phyloP scores from a whole-genome alignment of 1,140 invertebrate genomes.

The Zaprionus africanus region DNA sequence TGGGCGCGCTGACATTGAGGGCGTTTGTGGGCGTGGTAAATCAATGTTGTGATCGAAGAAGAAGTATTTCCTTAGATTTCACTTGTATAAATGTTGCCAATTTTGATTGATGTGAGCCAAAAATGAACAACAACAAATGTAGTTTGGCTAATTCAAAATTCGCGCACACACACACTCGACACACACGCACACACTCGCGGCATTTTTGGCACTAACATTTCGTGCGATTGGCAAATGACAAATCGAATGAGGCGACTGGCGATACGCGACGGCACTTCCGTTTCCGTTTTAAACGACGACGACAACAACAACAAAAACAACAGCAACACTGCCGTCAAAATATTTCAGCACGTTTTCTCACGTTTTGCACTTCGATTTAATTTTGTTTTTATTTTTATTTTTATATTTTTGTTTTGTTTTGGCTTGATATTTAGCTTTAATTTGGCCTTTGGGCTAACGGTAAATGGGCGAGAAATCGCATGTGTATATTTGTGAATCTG shows the following conservation, averaged over 20 bases:
- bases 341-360: constrained; percentile 22
- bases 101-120: background rate
- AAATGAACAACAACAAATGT: background rate
- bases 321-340: constrained; percentile 4
- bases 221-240: background rate
- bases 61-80: background rate
- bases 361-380: constrained; percentile 18
- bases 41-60: background rate
- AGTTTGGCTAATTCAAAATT: background rate
- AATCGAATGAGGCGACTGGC: background rate
- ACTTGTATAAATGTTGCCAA: background rate
- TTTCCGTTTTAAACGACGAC: constrained; percentile 17
- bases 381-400: constrained; percentile 26
- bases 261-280: constrained; percentile 45
- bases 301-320: background rate
- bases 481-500: background rate
- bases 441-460: background rate
- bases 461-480: constrained; percentile 9
- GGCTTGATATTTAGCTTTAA: constrained; percentile 10
- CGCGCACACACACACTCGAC: background rate
- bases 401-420: background rate
- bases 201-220: constrained; percentile 23
- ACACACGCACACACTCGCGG: constrained; percentile 43
- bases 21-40: constrained; percentile 21
- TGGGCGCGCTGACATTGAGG: constrained; percentile 32